Evolutionary conservation across 1,140 invertebrate species (phyloP), one percentile per base, ranked within the genome.

Genomic region (Lordiphosa stackelbergi): DNA sequence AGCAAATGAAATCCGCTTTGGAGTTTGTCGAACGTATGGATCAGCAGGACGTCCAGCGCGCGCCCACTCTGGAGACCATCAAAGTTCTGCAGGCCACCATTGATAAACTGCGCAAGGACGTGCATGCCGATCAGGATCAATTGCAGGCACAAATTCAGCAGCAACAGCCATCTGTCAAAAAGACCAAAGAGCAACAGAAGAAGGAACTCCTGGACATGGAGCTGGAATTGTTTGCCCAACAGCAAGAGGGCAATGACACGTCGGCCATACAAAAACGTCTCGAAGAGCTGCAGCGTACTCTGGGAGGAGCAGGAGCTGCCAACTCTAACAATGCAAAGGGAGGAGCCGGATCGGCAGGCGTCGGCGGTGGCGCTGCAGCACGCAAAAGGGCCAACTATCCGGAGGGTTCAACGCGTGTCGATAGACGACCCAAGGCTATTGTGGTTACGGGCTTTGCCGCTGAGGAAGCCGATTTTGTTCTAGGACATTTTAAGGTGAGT

Each of bases 181-280:
- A 88, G 61, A 78, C 86, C 45, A 88, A 88, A 60, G 87, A 88
- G 53, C 86, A 88, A 51, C 85, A 87, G 22, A 87, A 88, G 22
- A 88, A 88, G 61, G 87, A 88, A 54, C 63, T 88, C 45, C 78
- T 88, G 13, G 87, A 88, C 12, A 84, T 88, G 64, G 87, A 88
- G 64, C 53, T 88, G 40, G 87, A 88, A 59, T 61, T 88, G 1
- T 73, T 88, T 54, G 85, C 85, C 22, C 85, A 88, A 45, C 86
- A 88, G 31, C 87, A 88, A 40, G 86, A 88, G 55, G 87, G 87
- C 1, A 88, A 88, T 37, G 87, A 88, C 42, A 88, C 87, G 5
- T 69, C 73, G 6, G 86, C 72, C 49, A 73, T 88, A 53, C 87
- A 88, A 49, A 88, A 86, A 28, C 69, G 85, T 22, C 51, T 88